These are phyloP conservation scores for Cyrtodaria siliqua DNA, from an alignment of 2,888 invertebrate genomes.

Conservation along the genomic window DNA sequence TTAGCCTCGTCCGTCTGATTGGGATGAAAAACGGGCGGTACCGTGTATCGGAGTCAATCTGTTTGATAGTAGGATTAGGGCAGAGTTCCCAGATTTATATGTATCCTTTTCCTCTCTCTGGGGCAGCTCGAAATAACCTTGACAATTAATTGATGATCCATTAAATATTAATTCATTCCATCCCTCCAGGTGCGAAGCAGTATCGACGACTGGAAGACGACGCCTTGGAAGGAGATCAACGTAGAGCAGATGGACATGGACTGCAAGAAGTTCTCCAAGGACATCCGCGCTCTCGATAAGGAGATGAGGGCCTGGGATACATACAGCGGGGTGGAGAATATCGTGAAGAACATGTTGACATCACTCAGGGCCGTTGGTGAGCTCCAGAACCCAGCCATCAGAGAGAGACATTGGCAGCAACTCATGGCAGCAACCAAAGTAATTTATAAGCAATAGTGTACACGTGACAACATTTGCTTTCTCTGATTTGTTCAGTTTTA, in stretches of 20 bases:
- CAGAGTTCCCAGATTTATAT: no score
- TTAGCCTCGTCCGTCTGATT: no score
- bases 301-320: slow-evolving; percentile 98
- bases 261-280: slow-evolving; percentile 98
- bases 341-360: slow-evolving; percentile 98
- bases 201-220: slow-evolving; percentile 98
- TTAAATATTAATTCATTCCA: no score
- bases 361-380: slow-evolving; percentile 97
- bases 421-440: slow-evolving; percentile 97
- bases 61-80: no score
- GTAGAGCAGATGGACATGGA: slow-evolving; percentile 99
- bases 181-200: slow-evolving; percentile 90
- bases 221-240: slow-evolving; percentile 98
- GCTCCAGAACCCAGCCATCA: slow-evolving; percentile 97
- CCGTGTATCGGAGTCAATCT: no score
- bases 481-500: no score
- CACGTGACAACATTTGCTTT: no score
- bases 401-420: slow-evolving; percentile 98
- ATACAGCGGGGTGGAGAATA: slow-evolving; percentile 94
- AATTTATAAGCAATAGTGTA: no score
- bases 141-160: no score
- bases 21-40: no score
- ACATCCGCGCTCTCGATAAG: slow-evolving; percentile 91
- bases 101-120: no score
- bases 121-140: no score